Evolutionary conservation across 2,797 vertebrate genomes (phyloP).

Genomic region (Gymnopithys bicolor): DNA sequence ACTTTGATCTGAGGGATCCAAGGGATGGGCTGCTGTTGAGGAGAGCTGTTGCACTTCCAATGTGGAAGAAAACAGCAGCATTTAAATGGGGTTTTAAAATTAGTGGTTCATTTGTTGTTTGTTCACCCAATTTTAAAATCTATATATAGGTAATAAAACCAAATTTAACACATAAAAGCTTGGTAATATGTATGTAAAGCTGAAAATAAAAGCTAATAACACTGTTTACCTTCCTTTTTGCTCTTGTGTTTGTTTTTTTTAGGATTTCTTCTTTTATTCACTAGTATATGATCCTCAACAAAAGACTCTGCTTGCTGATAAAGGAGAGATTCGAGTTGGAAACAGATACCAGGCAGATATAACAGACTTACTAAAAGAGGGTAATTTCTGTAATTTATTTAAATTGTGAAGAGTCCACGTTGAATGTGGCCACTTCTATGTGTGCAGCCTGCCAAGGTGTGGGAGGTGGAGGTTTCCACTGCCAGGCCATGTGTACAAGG

Average conservation of each 20-base stretch:
- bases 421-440: not conserved
- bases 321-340: constrained; percentile 96
- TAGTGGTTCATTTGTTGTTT: not conserved
- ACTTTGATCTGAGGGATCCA: not conserved
- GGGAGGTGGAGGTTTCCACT: not conserved
- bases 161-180: not conserved
- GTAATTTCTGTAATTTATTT: constrained; percentile 70
- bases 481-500: accelerated
- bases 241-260: constrained; percentile 53
- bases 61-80: not conserved
- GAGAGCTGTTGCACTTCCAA: not conserved
- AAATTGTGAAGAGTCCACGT: not conserved
- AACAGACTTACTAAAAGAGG: constrained; percentile 93
- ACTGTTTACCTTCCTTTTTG: constrained; percentile 41
- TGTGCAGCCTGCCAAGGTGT: not conserved
- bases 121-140: not conserved
- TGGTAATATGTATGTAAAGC: not conserved
- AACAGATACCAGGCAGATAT: constrained; percentile 98
- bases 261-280: constrained; percentile 99
- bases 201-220: constrained; percentile 12
- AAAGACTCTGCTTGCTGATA: constrained; percentile 96
- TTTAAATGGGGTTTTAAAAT: not conserved
- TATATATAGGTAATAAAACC: not conserved
- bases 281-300: constrained; percentile 98
- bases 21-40: not conserved